phyloP scores from a whole-genome alignment of 2,113 vertebrate genomes.

The Miniopterus natalensis region DNA sequence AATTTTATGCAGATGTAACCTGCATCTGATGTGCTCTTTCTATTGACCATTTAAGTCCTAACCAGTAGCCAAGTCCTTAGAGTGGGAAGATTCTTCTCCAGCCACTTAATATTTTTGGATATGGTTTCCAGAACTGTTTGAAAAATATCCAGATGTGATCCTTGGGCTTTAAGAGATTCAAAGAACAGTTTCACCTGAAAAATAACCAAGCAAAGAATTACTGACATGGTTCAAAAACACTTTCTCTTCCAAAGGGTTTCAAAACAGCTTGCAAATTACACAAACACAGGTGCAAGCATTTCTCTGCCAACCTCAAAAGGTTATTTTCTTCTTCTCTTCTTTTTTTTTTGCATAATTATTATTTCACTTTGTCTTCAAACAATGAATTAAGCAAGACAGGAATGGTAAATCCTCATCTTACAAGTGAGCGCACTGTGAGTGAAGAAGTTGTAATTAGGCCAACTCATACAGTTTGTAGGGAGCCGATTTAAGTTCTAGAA shows the following conservation, averaged over 20 bases:
- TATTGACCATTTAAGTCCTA: constrained; percentile 30
- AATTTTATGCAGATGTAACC: background rate
- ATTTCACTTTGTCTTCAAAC: constrained; percentile 43
- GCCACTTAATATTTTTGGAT: constrained; percentile 72
- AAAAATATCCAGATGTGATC: constrained; percentile 65
- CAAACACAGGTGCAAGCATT: background rate
- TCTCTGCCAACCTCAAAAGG: constrained; percentile 1
- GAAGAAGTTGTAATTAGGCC: background rate
- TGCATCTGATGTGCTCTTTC: background rate
- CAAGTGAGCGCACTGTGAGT: background rate
- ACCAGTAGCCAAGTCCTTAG: constrained; percentile 64
- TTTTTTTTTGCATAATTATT: background rate
- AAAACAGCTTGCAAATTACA: constrained; percentile 45
- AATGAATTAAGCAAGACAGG: background rate
- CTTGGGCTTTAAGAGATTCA: constrained; percentile 69
- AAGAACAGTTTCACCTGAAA: constrained; percentile 78
- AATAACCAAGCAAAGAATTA: constrained; percentile 50
- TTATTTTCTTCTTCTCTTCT: background rate
- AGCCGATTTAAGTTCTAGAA: background rate
- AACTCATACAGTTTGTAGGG: background rate
- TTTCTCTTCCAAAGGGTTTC: constrained; percentile 15
- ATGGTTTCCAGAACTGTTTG: constrained; percentile 72
- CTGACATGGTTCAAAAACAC: constrained; percentile 50
- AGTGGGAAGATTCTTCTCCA: constrained; percentile 73
- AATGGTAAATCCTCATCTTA: constrained; percentile 36